Evolutionary conservation across 2,888 invertebrate species (phyloP), one percentile per base, ranked within the genome.

Genomic region (Schrankia costaestrigalis): DNA sequence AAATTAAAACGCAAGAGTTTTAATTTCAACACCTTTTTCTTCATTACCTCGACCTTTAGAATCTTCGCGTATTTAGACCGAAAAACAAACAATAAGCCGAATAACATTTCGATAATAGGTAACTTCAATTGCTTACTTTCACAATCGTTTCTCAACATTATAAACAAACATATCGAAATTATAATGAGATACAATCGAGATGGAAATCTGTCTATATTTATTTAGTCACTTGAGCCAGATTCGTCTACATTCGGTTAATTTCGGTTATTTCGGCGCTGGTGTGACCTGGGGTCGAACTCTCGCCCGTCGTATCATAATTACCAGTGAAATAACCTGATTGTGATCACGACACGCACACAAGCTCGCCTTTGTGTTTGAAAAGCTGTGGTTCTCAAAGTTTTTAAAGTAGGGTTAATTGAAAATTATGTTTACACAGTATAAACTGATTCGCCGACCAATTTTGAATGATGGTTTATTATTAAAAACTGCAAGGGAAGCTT

Each of bases 281-380:
- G 52, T 83, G 85, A 85, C 86, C 84, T 63, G 56, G 60, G 86
- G 85, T 85, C 85, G 73, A 53, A 50, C 78, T 81, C 82, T 78
- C 80, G 75, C 72, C 67, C 67, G 67, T 65, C 77, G 78, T 74
- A 78, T 85, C 86, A 86, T 86, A 86, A 86, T 86, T 86, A 86
- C 83, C 84, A 79, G 79, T 80, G 81, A 84, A 84, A 85, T 84
- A 86, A 84, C 85, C 85, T 83, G 86, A 86, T 85, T 86, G 85
- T 85, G 84, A 85, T 85, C 84, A 84, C 67, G 59, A 70, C 78
- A 82, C 83, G 68, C 83, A 83, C 81, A 84, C 77, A 76, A 53
- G 48, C 57, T 59, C 46, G 64, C 63, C 59, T 69, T 71, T 71
- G 66, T 77, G 60, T 72, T 75, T 69, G 61, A 55, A 33, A 41